phyloP scores from a whole-genome alignment of 2,888 invertebrate species.

The Allolobophora icterica region DNA sequence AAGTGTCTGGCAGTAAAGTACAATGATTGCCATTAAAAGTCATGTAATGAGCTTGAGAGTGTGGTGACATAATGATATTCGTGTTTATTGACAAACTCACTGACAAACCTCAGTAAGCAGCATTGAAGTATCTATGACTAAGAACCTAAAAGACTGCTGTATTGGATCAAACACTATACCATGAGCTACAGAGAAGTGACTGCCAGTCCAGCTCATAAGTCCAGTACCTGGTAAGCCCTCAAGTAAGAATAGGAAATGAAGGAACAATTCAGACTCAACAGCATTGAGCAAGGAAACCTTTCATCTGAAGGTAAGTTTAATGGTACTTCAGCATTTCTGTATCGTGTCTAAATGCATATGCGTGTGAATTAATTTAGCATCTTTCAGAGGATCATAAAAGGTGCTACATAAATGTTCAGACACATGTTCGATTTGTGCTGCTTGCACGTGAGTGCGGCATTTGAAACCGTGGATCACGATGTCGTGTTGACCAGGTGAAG shows the following conservation, averaged over 20 bases:
- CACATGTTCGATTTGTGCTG: background rate
- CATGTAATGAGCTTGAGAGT: background rate
- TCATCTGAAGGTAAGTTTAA: background rate
- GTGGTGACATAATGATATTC: too few species aligned
- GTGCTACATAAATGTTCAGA: background rate
- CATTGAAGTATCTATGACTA: too few species aligned
- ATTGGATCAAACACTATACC: constrained; percentile 38
- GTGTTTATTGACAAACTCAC: too few species aligned
- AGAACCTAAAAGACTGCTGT: constrained; percentile 35
- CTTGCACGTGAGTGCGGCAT: background rate
- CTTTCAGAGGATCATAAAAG: background rate
- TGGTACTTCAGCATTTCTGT: background rate
- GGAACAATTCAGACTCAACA: background rate
- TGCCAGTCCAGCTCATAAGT: background rate
- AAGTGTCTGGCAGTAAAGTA: background rate
- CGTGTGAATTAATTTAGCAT: background rate
- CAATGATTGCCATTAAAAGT: background rate
- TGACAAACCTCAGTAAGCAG: too few species aligned
- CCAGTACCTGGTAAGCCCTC: background rate
- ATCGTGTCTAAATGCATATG: background rate
- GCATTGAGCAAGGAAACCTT: background rate
- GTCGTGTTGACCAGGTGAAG: background rate
- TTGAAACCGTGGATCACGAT: background rate
- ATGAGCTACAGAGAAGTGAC: background rate
- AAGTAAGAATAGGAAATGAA: background rate